These are phyloP conservation scores for Oryzias melastigma DNA, from an alignment of 2,113 vertebrate genomes.

Conservation along the genomic window DNA sequence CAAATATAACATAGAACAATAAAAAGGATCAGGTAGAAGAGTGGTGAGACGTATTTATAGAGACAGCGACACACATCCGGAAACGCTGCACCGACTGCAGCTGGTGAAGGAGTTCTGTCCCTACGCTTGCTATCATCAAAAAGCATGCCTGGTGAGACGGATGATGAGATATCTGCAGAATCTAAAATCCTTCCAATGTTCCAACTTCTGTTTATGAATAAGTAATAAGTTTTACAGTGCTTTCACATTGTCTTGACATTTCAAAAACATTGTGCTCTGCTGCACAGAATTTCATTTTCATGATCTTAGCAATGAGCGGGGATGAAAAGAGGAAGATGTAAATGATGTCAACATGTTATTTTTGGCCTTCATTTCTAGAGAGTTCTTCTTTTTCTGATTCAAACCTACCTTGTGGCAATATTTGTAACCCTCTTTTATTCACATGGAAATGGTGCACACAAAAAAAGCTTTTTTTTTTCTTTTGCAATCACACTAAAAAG, in stretches of 20 bases:
- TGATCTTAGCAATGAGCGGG: slow-evolving; percentile 11
- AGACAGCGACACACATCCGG: slow-evolving; percentile 1
- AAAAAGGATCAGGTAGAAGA: slow-evolving; percentile 20
- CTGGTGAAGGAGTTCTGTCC: slow-evolving; percentile 31
- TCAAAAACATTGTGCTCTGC: slow-evolving; percentile 58
- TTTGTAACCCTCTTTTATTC: neutral
- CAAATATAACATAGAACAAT: slow-evolving; percentile 27
- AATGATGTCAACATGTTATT: neutral
- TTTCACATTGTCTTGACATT: slow-evolving; percentile 64
- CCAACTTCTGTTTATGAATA: slow-evolving; percentile 59
- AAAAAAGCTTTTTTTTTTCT: slow-evolving; percentile 1
- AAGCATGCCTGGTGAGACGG: slow-evolving; percentile 27
- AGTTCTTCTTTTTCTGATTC: slow-evolving; percentile 19
- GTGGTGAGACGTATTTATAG: neutral
- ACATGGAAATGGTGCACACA: neutral
- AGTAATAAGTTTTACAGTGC: slow-evolving; percentile 58
- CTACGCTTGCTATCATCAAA: slow-evolving; percentile 29
- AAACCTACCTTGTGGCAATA: slow-evolving; percentile 14
- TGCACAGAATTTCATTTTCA: slow-evolving; percentile 49
- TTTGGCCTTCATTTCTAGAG: slow-evolving; percentile 8
- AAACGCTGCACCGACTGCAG: neutral
- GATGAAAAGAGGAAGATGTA: neutral
- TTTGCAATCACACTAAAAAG: slow-evolving; percentile 1
- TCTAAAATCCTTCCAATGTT: slow-evolving; percentile 74
- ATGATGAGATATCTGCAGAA: slow-evolving; percentile 48